Evolutionary conservation across 1,140 invertebrate species (phyloP).

Genomic region (Zaprionus kolodkinae): DNA sequence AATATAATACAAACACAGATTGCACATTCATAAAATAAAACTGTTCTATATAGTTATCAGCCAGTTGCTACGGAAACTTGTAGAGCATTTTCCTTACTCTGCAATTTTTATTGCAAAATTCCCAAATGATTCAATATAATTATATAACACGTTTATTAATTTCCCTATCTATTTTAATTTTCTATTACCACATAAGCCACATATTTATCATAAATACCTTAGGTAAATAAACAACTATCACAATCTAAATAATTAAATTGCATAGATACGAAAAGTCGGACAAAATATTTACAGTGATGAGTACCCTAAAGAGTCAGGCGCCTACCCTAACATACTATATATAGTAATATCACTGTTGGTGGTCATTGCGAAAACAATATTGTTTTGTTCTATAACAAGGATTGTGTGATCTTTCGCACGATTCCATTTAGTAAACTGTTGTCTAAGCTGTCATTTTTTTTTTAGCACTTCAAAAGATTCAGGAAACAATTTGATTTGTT

Average conservation of each 20-base stretch:
- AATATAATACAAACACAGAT: conserved; percentile 15
- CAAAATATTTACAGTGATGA: background rate
- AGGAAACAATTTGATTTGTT: background rate
- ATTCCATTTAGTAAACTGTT: too few species aligned
- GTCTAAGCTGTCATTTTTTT: conserved; percentile 5
- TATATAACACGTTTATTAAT: background rate
- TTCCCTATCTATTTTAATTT: background rate
- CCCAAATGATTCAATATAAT: background rate
- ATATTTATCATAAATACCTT: background rate
- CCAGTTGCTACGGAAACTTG: background rate
- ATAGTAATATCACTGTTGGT: background rate
- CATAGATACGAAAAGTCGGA: background rate
- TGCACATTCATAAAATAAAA: background rate
- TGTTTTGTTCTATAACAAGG: background rate
- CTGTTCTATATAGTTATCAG: background rate
- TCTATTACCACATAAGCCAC: too few species aligned
- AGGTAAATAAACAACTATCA: background rate
- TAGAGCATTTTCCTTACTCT: background rate
- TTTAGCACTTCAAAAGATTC: background rate
- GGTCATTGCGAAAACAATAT: background rate
- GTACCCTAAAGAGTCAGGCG: background rate
- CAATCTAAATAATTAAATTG: background rate
- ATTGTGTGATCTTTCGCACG: background rate
- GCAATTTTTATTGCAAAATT: background rate
- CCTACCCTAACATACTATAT: background rate